Percentiles rank a stretch among this genome's conserved stretches.
phyloP scores from a whole-genome alignment of 2,797 vertebrate genomes.

The Diceros bicornis region DNA sequence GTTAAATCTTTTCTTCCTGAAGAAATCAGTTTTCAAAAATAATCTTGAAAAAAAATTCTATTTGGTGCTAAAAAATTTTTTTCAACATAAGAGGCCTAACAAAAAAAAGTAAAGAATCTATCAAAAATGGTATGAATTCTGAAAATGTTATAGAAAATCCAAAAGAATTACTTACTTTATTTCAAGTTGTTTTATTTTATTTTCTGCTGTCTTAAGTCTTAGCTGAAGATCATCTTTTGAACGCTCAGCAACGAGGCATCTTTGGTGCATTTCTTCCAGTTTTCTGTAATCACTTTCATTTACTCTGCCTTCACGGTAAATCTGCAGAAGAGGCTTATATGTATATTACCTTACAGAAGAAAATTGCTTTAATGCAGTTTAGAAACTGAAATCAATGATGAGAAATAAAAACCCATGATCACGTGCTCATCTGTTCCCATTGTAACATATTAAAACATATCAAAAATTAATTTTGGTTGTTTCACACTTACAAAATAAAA shows the following conservation, averaged over 20 bases:
- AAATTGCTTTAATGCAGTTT: not conserved
- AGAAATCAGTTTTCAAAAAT: constrained; percentile 64
- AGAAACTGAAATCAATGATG: constrained; percentile 11
- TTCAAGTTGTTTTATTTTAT: constrained; percentile 94
- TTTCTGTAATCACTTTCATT: constrained; percentile 93
- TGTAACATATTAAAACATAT: not conserved
- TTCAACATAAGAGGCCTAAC: not conserved
- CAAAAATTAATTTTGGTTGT: not conserved
- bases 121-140: constrained; percentile 29
- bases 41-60: not conserved
- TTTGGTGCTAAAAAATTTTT: not conserved
- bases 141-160: constrained; percentile 52
- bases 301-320: constrained; percentile 92
- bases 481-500: constrained; percentile 36
- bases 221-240: constrained; percentile 94
- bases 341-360: not conserved
- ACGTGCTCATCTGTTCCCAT: not conserved
- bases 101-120: not conserved
- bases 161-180: constrained; percentile 92
- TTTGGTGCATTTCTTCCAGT: constrained; percentile 95
- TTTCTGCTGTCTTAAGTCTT: constrained; percentile 93
- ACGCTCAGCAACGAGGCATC: constrained; percentile 94
- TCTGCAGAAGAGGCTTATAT: constrained; percentile 86
- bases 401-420: constrained; percentile 36
- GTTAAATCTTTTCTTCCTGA: constrained; percentile 21